Evolutionary conservation across 2,888 invertebrate species (phyloP).

Genomic region (Melolontha melolontha): DNA sequence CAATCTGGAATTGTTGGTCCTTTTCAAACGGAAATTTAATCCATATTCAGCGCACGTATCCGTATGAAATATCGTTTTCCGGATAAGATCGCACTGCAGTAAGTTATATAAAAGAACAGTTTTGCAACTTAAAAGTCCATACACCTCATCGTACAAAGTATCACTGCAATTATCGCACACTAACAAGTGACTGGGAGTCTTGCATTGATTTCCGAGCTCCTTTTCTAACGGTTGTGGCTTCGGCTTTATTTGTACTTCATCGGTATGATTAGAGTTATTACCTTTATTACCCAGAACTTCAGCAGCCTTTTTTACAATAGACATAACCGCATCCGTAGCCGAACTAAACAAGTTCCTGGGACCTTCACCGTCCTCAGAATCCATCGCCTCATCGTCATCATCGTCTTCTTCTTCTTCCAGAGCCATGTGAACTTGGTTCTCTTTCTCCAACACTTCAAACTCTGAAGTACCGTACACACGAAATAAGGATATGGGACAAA

Average conservation of each 20-base stretch:
- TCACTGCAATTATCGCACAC: conserved; percentile 82
- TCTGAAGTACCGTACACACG: conserved; percentile 94
- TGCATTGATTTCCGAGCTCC: conserved; percentile 67
- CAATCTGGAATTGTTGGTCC: conserved; percentile 52
- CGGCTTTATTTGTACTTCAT: conserved; percentile 65
- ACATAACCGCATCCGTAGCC: conserved; percentile 90
- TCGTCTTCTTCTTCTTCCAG: conserved; percentile 74
- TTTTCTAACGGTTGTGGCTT: conserved; percentile 59
- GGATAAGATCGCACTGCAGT: conserved; percentile 72
- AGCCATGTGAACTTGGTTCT: conserved; percentile 76
- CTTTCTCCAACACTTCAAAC: conserved; percentile 88
- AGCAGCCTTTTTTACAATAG: conserved; percentile 92
- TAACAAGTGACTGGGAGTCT: conserved; percentile 79
- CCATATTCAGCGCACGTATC: conserved; percentile 73
- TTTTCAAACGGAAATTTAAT: conserved; percentile 68
- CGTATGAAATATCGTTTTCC: conserved; percentile 72
- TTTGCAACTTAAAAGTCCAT: conserved; percentile 80
- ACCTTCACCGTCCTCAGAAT: conserved; percentile 69
- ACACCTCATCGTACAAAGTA: conserved; percentile 77
- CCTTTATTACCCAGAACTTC: conserved; percentile 83
- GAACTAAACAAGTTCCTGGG: conserved; percentile 84
- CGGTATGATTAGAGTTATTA: conserved; percentile 73
- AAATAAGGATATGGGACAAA: conserved; percentile 96
- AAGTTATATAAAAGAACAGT: conserved; percentile 72
- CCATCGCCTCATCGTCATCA: conserved; percentile 71